phyloP scores from a whole-genome alignment of 2,888 invertebrate species.

The Volucella inflata region DNA sequence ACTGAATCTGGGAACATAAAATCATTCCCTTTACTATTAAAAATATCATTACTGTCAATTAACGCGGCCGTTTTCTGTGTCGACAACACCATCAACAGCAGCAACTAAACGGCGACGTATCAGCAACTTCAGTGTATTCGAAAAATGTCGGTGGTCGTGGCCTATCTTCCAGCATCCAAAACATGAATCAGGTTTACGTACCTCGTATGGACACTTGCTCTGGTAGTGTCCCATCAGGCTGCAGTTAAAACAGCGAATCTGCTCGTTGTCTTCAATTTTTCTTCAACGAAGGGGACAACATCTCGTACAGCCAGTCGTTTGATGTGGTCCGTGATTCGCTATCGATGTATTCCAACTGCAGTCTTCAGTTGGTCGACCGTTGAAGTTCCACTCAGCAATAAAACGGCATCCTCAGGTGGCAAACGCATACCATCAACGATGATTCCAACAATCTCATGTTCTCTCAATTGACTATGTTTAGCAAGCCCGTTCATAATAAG shows the following conservation, averaged over 20 bases:
- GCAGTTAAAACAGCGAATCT: conserved; percentile 32
- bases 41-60: too few species aligned
- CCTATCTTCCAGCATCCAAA: conserved; percentile 4
- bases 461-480: conserved; percentile 12
- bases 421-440: conserved; percentile 20
- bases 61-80: too few species aligned
- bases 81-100: too few species aligned
- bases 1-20: too few species aligned
- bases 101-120: too few species aligned
- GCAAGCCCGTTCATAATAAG: conserved; percentile 23
- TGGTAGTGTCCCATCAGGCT: conserved; percentile 14
- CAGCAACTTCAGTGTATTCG: too few species aligned
- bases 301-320: neutral
- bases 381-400: conserved; percentile 28
- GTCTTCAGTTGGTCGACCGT: conserved; percentile 16
- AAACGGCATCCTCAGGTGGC: conserved; percentile 18
- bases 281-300: neutral
- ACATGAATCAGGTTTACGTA: conserved; percentile 13
- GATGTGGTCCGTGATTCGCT: conserved; percentile 31
- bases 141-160: neutral
- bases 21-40: too few species aligned
- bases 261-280: neutral
- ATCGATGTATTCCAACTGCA: conserved; percentile 26
- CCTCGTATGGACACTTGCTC: conserved; percentile 29
- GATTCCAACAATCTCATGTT: conserved; percentile 11